Percentiles rank a stretch among this genome's conserved stretches.
Evolutionary conservation across 2,113 vertebrate genomes (phyloP).

Genomic region (Scortum barcoo): DNA sequence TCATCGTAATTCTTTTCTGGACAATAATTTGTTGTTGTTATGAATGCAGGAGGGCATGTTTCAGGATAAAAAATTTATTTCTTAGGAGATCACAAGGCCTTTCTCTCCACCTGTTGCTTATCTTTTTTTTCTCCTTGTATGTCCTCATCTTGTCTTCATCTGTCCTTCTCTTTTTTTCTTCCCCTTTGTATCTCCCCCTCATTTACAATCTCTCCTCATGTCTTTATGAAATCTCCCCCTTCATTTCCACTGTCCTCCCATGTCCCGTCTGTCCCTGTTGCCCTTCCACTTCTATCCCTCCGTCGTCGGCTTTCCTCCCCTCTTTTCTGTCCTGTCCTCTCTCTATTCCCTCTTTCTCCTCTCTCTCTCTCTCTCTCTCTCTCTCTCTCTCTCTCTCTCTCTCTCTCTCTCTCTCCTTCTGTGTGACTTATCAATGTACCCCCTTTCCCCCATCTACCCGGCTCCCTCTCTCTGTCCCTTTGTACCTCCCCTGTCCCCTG

Average conservation of each 20-base stretch:
- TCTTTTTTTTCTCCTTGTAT: conserved; percentile 8
- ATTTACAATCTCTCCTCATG: neutral
- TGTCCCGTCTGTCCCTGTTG: conserved; percentile 30
- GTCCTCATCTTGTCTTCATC: neutral
- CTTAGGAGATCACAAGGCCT: neutral
- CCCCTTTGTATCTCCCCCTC: conserved; percentile 1
- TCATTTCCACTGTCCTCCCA: neutral
- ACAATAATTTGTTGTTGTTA: neutral
- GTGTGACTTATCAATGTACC: conserved; percentile 30
- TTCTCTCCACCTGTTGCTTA: conserved; percentile 55
- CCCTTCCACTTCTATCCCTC: conserved; percentile 21
- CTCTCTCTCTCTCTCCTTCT: conserved; percentile 5
- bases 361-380: neutral
- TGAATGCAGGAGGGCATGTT: neutral
- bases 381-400: too few species aligned
- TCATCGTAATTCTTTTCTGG: neutral
- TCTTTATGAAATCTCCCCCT: neutral
- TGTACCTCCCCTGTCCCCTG: conserved; percentile 35
- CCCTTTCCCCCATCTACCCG: neutral
- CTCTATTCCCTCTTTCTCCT: conserved; percentile 9
- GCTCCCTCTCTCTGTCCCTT: conserved; percentile 18
- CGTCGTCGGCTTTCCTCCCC: neutral
- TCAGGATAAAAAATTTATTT: neutral
- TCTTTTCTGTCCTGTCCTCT: neutral
- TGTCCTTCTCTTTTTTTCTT: neutral